Conservation (phyloP, 2,113 vertebrate species). For the Oncorhynchus tshawytscha region DNA sequence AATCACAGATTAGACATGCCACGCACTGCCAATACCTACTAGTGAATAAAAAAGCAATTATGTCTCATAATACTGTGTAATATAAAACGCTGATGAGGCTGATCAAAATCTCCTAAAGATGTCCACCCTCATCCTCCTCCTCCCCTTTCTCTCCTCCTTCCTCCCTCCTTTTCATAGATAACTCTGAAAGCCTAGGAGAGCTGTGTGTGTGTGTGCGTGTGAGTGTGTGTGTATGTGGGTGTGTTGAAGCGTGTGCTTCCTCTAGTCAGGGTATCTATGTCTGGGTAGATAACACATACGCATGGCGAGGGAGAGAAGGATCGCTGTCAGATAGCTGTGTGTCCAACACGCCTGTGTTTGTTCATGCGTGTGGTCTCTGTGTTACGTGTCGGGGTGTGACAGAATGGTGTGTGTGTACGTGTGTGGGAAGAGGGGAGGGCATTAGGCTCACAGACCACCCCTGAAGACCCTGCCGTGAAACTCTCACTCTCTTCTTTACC, state of each 20-base stretch:
- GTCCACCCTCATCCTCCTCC: background rate
- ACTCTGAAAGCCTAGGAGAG: background rate
- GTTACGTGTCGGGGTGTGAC: background rate
- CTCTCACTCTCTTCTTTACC: background rate
- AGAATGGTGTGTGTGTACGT: slow-evolving; percentile 3
- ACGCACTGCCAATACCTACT: background rate
- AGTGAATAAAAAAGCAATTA: slow-evolving; percentile 15
- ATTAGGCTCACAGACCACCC: background rate
- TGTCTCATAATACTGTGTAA: slow-evolving; percentile 2
- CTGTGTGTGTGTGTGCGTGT: background rate
- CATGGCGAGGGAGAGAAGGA: background rate
- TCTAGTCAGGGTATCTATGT: background rate
- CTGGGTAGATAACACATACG: background rate
- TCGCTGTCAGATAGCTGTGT: background rate
- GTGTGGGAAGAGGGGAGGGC: background rate
- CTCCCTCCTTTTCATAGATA: background rate
- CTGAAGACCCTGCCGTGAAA: slow-evolving; percentile 5
- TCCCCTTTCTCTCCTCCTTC: background rate
- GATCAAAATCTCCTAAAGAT: slow-evolving; percentile 8
- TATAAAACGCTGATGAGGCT: background rate
- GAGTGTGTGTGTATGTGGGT: background rate
- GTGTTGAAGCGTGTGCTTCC: background rate
- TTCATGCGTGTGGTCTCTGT: background rate
- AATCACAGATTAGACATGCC: slow-evolving; percentile 20
- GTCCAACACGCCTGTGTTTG: background rate